Evolutionary conservation across 2,113 vertebrate species (phyloP).

Genomic region (Regulus satrapa): DNA sequence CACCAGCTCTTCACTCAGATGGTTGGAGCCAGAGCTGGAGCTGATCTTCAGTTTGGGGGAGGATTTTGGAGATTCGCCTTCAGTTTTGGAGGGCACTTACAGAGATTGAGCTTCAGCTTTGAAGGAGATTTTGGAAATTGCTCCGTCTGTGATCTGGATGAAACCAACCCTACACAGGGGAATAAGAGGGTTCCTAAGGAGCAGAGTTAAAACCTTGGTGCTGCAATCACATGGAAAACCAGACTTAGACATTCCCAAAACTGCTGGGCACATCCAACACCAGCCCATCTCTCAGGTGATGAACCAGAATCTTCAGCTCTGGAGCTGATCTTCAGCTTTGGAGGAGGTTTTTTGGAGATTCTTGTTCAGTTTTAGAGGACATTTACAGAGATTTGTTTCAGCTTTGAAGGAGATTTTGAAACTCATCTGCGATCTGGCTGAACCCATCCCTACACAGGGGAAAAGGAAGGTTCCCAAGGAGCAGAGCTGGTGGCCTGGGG

Average conservation of each 20-base stretch:
- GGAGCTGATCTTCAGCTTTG: neutral
- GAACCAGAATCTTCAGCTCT: neutral
- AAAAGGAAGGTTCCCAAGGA: neutral
- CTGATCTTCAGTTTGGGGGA: neutral
- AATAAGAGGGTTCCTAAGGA: neutral
- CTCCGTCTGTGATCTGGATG: neutral
- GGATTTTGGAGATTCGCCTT: neutral
- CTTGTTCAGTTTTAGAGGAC: neutral
- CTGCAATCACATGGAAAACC: neutral
- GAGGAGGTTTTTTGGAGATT: neutral
- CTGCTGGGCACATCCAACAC: rapidly evolving
- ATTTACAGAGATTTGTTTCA: neutral
- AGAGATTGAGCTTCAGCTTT: too few relatives aligned
- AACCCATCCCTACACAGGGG: neutral
- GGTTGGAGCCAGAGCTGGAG: neutral
- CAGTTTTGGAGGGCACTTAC: neutral
- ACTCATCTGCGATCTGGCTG: rapidly evolving
- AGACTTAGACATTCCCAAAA: neutral
- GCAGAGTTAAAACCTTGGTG: neutral
- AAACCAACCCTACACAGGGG: neutral
- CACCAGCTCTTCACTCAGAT: rapidly evolving
- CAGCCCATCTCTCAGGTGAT: rapidly evolving
- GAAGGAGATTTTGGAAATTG: neutral
- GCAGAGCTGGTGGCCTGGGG: neutral
- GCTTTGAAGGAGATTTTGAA: neutral